Evolutionary conservation across 2,113 vertebrate species (phyloP).

Genomic region (Cromileptes altivelis): DNA sequence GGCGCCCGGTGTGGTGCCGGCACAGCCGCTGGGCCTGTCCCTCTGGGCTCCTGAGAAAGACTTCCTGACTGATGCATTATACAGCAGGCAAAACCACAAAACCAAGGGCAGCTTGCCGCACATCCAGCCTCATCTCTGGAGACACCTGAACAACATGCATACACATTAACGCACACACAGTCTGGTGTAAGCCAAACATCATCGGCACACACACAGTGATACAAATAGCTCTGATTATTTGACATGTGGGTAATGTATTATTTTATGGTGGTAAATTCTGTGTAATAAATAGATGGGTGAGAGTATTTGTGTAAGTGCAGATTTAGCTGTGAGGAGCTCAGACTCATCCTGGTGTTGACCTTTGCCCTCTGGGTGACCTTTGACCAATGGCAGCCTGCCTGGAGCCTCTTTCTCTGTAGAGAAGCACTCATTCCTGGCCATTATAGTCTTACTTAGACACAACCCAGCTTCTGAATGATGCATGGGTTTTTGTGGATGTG

Average conservation of each 20-base stretch:
- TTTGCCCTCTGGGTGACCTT: conserved; percentile 66
- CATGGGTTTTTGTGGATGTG: conserved; percentile 55
- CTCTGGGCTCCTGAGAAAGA: conserved; percentile 56
- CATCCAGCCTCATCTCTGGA: conserved; percentile 30
- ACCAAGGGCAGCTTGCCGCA: conserved; percentile 56
- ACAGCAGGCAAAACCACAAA: conserved; percentile 65
- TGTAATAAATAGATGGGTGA: background rate
- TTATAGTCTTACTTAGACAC: conserved; percentile 57
- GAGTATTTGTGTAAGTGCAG: conserved; percentile 5
- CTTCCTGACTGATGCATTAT: conserved; percentile 78
- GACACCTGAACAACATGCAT: conserved; percentile 6
- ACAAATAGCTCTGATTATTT: conserved; percentile 5
- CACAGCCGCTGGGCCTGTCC: conserved; percentile 46
- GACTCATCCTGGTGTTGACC: conserved; percentile 36
- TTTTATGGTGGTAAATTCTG: background rate
- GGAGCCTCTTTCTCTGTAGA: conserved; percentile 39
- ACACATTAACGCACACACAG: conserved; percentile 1
- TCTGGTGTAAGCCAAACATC: background rate
- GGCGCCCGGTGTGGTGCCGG: conserved; percentile 45
- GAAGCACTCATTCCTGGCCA: conserved; percentile 44
- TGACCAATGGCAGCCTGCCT: conserved; percentile 45
- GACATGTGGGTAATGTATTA: background rate
- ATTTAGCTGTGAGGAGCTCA: conserved; percentile 22
- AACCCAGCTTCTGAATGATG: conserved; percentile 68
- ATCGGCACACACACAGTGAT: background rate